Evolutionary conservation across 1,140 invertebrate genomes (phyloP).

Genomic region (Oncopeltus fasciatus): DNA sequence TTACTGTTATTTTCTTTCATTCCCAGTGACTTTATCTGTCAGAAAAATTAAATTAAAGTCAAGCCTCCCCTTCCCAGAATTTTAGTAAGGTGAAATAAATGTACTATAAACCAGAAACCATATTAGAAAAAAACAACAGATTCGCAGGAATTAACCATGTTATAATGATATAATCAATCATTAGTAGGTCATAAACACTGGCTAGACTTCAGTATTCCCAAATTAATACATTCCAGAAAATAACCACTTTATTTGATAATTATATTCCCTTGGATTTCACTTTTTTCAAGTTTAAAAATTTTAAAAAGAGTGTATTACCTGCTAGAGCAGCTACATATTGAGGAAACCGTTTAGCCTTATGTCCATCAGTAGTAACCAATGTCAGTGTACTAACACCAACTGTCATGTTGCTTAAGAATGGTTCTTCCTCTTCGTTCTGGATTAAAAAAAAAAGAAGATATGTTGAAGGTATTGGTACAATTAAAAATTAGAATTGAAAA

Average conservation of each 20-base stretch:
- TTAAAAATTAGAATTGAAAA: too few relatives aligned
- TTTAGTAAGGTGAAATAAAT: too few relatives aligned
- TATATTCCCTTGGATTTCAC: not conserved
- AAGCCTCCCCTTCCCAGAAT: too few relatives aligned
- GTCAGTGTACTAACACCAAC: not conserved
- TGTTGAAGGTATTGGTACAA: too few relatives aligned
- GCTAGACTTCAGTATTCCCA: not conserved
- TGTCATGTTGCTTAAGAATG: not conserved
- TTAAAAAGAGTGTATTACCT: conserved; percentile 17
- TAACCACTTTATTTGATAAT: not conserved
- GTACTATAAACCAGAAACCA: too few relatives aligned
- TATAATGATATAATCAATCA: not conserved
- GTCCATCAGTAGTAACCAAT: not conserved
- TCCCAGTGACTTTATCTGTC: too few relatives aligned
- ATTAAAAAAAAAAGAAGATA: too few relatives aligned
- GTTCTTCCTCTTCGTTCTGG: not conserved
- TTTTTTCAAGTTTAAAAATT: not conserved
- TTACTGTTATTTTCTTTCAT: too few relatives aligned
- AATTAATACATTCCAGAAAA: not conserved
- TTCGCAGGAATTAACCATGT: not conserved
- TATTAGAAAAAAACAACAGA: not conserved
- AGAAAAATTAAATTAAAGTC: too few relatives aligned
- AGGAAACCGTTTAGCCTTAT: conserved; percentile 17
- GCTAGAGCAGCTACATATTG: conserved; percentile 24
- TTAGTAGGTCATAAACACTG: not conserved